Conservation (phyloP, 2,113 vertebrate species). For the Ceratotherium simum region DNA sequence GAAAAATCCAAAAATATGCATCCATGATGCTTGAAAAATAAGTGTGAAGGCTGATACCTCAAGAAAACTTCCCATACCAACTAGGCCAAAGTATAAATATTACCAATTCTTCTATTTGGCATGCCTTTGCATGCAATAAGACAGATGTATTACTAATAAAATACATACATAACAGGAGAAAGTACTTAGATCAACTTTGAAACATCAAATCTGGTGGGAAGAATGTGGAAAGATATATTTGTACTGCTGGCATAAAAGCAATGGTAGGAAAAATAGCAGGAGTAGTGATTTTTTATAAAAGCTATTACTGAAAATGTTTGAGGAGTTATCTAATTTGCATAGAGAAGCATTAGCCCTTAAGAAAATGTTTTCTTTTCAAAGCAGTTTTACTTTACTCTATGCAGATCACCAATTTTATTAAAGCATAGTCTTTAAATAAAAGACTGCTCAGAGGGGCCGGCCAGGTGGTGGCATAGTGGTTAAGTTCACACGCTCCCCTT, state of each 20-base stretch:
- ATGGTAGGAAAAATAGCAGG: not conserved
- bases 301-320: conserved; percentile 38
- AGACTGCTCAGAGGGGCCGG: not conserved
- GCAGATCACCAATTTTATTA: not conserved
- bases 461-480: too few relatives aligned
- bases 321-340: conserved; percentile 2
- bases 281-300: not conserved
- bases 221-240: not conserved
- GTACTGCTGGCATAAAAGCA: not conserved
- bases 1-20: not conserved
- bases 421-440: not conserved
- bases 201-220: not conserved
- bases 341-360: not conserved
- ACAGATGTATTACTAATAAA: conserved; percentile 7
- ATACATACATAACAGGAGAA: not conserved
- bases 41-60: not conserved
- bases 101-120: not conserved
- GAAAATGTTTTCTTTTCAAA: conserved; percentile 60
- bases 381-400: conserved; percentile 8
- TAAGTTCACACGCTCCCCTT: too few relatives aligned
- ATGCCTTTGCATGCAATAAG: not conserved
- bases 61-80: not conserved
- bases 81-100: not conserved
- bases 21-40: not conserved
- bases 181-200: not conserved